A percentile compares a stretch with the other conserved stretches of the same genome.
These are phyloP conservation scores for Hyla sarda DNA, from an alignment of 2,113 vertebrate genomes.

Conservation along the genomic window DNA sequence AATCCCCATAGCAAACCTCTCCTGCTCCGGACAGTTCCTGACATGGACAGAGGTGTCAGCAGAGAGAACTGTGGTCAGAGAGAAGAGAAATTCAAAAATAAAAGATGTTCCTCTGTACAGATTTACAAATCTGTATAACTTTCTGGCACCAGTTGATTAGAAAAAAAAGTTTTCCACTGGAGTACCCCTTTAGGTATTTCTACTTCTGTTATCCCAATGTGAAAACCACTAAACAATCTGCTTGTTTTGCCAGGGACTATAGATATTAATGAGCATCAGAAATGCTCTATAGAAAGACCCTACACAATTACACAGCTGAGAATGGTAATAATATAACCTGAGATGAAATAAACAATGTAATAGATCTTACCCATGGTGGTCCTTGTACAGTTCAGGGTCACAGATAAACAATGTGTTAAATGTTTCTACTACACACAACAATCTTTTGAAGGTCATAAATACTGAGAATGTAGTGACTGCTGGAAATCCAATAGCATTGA, in stretches of 20 bases:
- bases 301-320: neutral
- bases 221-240: neutral
- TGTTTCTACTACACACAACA: neutral
- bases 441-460: neutral
- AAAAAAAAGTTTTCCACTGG: no score
- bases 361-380: neutral
- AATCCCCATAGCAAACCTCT: no score
- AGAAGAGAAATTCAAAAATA: no score
- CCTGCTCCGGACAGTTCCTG: no score
- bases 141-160: no score
- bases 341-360: conserved; percentile 28
- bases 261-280: neutral
- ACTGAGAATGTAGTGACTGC: neutral
- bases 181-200: no score
- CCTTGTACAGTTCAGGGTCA: neutral
- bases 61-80: no score
- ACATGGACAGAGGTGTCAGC: no score
- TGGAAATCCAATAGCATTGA: neutral
- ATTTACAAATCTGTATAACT: no score
- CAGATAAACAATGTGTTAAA: conserved; percentile 12
- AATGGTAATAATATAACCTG: conserved; percentile 17
- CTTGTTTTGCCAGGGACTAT: neutral
- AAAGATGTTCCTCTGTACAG: no score
- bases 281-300: neutral
- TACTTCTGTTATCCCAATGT: neutral